Percentiles rank a stretch among this genome's conserved stretches.
phyloP scores from a whole-genome alignment of 2,888 invertebrate species.

The Hypomecis punctinalis region DNA sequence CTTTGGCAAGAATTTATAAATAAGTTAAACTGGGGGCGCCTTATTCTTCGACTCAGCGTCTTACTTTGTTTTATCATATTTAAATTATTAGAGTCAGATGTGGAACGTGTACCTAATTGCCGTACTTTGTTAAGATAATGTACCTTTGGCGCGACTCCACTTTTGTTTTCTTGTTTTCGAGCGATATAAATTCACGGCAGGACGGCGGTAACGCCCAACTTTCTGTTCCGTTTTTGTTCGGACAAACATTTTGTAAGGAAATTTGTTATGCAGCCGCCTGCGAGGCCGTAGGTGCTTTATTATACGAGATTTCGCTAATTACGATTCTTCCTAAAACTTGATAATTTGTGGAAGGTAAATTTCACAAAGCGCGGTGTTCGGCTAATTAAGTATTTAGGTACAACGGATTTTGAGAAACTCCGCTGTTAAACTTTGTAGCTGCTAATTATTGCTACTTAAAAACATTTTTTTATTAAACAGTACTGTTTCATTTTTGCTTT shows the following conservation, averaged over 20 bases:
- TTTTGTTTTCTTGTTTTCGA: conserved; percentile 83
- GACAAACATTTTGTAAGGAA: conserved; percentile 69
- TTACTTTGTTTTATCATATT: conserved; percentile 85
- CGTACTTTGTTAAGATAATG: conserved; percentile 85
- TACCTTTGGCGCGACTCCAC: conserved; percentile 84
- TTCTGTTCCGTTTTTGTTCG: conserved; percentile 80
- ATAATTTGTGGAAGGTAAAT: conserved; percentile 33
- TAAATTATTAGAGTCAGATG: conserved; percentile 85
- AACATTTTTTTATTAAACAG: neutral
- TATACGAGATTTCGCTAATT: conserved; percentile 50
- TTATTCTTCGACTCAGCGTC: conserved; percentile 77
- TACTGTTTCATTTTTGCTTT: too few species aligned
- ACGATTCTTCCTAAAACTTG: conserved; percentile 38
- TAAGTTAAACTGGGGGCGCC: conserved; percentile 78
- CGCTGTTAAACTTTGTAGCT: neutral
- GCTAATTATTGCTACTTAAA: neutral
- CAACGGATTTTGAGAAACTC: conserved; percentile 16
- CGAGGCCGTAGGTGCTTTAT: conserved; percentile 66
- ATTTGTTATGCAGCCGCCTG: conserved; percentile 75
- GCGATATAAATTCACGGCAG: conserved; percentile 81
- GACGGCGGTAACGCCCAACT: conserved; percentile 78
- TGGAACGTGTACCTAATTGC: conserved; percentile 85
- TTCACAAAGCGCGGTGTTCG: conserved; percentile 11
- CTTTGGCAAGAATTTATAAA: conserved; percentile 82
- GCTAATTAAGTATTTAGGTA: conserved; percentile 30